A percentile compares a stretch with the other conserved stretches of the same genome.
phyloP scores from a whole-genome alignment of 1,140 invertebrate species.

The Lethocerus indicus region DNA sequence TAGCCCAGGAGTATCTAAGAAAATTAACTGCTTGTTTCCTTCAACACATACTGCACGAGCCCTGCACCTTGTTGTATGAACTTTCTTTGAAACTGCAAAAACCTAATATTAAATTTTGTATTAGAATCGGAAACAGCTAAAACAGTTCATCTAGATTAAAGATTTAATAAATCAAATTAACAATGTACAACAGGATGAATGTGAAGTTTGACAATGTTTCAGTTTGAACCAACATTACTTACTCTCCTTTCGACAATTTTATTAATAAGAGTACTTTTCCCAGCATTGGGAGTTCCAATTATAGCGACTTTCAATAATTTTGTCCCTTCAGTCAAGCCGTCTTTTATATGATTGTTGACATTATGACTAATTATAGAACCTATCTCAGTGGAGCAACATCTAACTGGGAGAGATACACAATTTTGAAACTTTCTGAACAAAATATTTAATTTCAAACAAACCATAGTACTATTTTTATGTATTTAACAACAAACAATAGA shows the following conservation, averaged over 20 bases:
- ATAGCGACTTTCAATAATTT: slow-evolving; percentile 67
- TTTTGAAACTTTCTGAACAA: too few relatives aligned
- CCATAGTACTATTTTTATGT: too few relatives aligned
- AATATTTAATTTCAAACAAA: too few relatives aligned
- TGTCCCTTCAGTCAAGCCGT: too few relatives aligned
- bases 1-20: slow-evolving; percentile 74
- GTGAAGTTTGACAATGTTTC: too few relatives aligned
- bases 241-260: slow-evolving; percentile 61
- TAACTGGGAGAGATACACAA: too few relatives aligned
- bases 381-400: too few relatives aligned
- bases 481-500: too few relatives aligned
- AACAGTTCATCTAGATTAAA: slow-evolving; percentile 27
- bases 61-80: slow-evolving; percentile 71
- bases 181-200: too few relatives aligned
- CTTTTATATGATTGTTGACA: too few relatives aligned
- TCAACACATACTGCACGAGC: slow-evolving; percentile 51
- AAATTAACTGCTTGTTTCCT: slow-evolving; percentile 66
- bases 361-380: too few relatives aligned
- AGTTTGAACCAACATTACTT: slow-evolving; percentile 20
- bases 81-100: slow-evolving; percentile 71
- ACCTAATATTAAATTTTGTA: slow-evolving; percentile 35
- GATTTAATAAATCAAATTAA: background rate
- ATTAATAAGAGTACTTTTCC: slow-evolving; percentile 91
- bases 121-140: background rate
- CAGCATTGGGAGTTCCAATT: slow-evolving; percentile 78